phyloP scores from a whole-genome alignment of 1,140 invertebrate genomes.

The Ceratina japonica region DNA sequence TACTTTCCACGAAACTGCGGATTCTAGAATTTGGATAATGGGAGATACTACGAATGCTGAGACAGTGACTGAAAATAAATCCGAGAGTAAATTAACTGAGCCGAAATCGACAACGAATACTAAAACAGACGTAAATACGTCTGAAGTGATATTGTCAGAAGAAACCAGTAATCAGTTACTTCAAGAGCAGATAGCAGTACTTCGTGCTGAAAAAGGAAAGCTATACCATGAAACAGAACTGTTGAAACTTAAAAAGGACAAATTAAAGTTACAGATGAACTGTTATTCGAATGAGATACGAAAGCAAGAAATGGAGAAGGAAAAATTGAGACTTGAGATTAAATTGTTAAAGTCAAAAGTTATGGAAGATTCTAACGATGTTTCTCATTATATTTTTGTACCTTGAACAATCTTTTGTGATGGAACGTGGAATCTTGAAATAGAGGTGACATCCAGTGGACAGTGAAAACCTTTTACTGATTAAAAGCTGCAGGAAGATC shows the following conservation, averaged over 20 bases:
- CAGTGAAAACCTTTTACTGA: neutral
- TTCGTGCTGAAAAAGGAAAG: constrained; percentile 73
- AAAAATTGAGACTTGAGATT: constrained; percentile 74
- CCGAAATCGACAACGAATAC: constrained; percentile 15
- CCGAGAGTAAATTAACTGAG: constrained; percentile 65
- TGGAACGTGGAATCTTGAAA: neutral
- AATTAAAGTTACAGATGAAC: constrained; percentile 69
- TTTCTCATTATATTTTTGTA: constrained; percentile 75
- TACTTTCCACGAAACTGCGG: constrained; percentile 58
- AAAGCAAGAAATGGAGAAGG: constrained; percentile 76
- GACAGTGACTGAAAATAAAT: constrained; percentile 62
- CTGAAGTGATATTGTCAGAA: constrained; percentile 65
- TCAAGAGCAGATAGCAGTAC: constrained; percentile 72
- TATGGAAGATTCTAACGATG: constrained; percentile 73
- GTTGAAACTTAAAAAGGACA: constrained; percentile 74
- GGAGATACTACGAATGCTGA: constrained; percentile 51
- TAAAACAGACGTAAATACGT: constrained; percentile 51
- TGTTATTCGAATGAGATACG: constrained; percentile 72
- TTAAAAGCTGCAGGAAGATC: neutral
- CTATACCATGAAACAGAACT: constrained; percentile 74
- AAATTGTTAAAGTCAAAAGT: constrained; percentile 75
- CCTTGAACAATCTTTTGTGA: constrained; percentile 60
- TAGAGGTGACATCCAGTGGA: neutral
- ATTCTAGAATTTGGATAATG: constrained; percentile 68
- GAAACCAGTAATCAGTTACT: constrained; percentile 71